phyloP scores from a whole-genome alignment of 2,888 invertebrate species.

The Andricus quercusramuli region DNA sequence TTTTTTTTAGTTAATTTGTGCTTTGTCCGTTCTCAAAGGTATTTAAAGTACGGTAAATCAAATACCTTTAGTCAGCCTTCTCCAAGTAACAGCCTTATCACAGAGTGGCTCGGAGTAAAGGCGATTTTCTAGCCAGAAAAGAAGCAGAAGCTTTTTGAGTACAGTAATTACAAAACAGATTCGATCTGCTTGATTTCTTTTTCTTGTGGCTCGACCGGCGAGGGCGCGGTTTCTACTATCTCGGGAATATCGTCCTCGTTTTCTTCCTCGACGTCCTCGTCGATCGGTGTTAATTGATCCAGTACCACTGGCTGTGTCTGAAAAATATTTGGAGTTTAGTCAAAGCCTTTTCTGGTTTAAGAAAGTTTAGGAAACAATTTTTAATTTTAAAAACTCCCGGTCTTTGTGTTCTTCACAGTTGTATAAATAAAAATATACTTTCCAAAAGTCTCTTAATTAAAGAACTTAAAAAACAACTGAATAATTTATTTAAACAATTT shows the following conservation, averaged over 20 bases:
- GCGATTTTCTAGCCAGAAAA: constrained; percentile 59
- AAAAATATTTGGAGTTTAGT: constrained; percentile 17
- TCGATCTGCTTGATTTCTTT: constrained; percentile 86
- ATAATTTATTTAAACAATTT: too few relatives aligned
- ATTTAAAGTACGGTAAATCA: constrained; percentile 48
- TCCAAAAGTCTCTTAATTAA: too few relatives aligned
- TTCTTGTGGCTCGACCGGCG: constrained; percentile 74
- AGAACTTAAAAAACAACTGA: too few relatives aligned
- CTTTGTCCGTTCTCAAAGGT: constrained; percentile 62
- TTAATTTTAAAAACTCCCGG: too few relatives aligned
- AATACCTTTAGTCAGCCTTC: constrained; percentile 54
- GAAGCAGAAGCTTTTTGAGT: constrained; percentile 44
- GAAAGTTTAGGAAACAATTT: too few relatives aligned
- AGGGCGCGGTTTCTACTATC: constrained; percentile 88
- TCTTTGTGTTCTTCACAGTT: too few relatives aligned
- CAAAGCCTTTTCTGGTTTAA: neutral
- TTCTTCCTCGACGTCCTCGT: constrained; percentile 86
- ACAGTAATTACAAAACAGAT: constrained; percentile 84
- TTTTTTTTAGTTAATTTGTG: constrained; percentile 63
- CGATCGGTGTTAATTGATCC: constrained; percentile 90
- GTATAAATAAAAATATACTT: too few relatives aligned
- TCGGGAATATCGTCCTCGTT: constrained; percentile 87
- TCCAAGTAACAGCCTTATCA: constrained; percentile 69
- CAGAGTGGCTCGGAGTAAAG: constrained; percentile 75
- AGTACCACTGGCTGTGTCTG: constrained; percentile 83